Percentiles rank a stretch among this genome's conserved stretches.
These are phyloP conservation scores for Danio rerio DNA, from an alignment of 2,113 vertebrate species.

Conservation along the genomic window DNA sequence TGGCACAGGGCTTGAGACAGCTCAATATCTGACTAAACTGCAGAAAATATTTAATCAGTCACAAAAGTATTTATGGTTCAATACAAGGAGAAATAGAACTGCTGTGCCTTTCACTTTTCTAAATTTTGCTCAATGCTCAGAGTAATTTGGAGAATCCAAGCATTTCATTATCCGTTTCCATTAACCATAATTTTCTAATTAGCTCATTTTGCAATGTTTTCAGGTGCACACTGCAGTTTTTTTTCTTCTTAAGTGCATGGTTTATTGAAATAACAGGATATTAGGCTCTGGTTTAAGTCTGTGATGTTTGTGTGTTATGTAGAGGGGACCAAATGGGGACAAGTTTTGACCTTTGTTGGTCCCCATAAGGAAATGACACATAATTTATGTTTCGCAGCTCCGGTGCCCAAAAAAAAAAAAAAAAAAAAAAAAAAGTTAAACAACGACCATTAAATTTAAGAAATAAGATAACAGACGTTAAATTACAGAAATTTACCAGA, in stretches of 20 bases:
- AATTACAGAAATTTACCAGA: no score
- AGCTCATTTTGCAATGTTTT: background rate
- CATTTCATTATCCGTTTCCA: slow-evolving; percentile 20
- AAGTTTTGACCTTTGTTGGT: no score
- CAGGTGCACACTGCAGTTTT: background rate
- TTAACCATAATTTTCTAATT: slow-evolving; percentile 1
- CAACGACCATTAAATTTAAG: no score
- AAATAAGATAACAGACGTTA: no score
- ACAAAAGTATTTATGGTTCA: background rate
- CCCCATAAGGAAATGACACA: no score
- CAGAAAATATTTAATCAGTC: background rate
- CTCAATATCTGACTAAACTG: background rate
- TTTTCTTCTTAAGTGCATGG: slow-evolving; percentile 13
- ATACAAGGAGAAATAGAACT: background rate
- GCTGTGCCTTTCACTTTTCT: background rate
- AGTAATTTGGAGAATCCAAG: background rate
- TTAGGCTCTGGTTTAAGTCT: slow-evolving; percentile 14
- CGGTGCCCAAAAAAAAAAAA: no score
- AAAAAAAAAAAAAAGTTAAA: no score
- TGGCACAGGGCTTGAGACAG: no score
- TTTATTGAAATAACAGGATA: slow-evolving; percentile 12
- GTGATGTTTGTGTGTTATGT: slow-evolving; percentile 15
- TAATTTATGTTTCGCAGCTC: no score
- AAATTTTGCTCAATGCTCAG: background rate
- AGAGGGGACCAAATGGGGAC: no score